Evolutionary conservation across 2,113 vertebrate genomes (phyloP).

Genomic region (Brachyhypopomus occidentalis): DNA sequence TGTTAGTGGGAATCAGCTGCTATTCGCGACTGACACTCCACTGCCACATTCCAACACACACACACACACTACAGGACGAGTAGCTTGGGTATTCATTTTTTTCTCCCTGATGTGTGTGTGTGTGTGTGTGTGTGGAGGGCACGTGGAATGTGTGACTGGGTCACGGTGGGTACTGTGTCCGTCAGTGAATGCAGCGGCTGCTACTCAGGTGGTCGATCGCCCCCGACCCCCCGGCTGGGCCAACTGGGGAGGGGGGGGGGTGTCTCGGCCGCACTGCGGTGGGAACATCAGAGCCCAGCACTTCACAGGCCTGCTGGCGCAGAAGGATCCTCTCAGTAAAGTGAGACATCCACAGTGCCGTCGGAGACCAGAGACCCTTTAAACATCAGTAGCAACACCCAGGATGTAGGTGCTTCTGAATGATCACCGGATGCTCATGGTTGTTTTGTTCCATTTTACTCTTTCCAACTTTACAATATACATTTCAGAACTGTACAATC

Average conservation of each 20-base stretch:
- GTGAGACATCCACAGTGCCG: constrained; percentile 16
- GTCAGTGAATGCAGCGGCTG: neutral
- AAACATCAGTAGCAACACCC: constrained; percentile 43
- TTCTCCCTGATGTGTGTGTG: neutral
- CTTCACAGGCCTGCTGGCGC: constrained; percentile 32
- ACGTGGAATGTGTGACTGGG: neutral
- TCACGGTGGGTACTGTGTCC: too few species aligned
- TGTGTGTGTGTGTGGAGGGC: constrained; percentile 22
- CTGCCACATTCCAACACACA: constrained; percentile 53
- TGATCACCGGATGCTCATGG: neutral
- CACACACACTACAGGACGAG: neutral
- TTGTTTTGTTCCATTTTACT: neutral
- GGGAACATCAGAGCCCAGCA: constrained; percentile 28
- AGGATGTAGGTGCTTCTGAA: constrained; percentile 24
- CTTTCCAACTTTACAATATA: constrained; percentile 21
- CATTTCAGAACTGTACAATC: constrained; percentile 40
- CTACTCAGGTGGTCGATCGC: constrained; percentile 3
- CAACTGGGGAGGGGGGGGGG: constrained; percentile 22
- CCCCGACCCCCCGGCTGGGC: constrained; percentile 2
- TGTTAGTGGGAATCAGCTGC: constrained; percentile 42
- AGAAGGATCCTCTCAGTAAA: constrained; percentile 30
- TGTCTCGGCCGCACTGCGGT: constrained; percentile 26
- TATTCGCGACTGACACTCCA: constrained; percentile 47
- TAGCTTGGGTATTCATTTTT: too few species aligned
- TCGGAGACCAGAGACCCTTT: constrained; percentile 37